A percentile compares a stretch with the other conserved stretches of the same genome.
These are phyloP conservation scores for Cephalotes varians DNA, from an alignment of 2,888 invertebrate genomes.

Conservation along the genomic window DNA sequence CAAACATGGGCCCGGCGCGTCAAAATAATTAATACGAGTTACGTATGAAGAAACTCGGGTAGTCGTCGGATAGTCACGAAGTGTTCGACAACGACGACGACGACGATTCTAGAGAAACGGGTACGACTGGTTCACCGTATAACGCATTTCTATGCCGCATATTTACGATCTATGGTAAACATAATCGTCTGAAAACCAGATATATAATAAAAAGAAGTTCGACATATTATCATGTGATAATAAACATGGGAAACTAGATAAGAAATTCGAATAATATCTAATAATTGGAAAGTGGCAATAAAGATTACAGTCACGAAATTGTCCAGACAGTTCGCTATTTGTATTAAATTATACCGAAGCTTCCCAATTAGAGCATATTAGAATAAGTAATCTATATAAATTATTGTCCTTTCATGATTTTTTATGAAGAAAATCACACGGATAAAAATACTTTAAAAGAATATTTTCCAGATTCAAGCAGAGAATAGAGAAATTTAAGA, in stretches of 20 bases:
- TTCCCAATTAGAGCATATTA: no score
- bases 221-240: not conserved
- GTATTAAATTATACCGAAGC: no score
- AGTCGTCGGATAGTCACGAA: constrained; percentile 62
- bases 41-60: constrained; percentile 61
- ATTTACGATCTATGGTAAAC: constrained; percentile 22
- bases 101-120: constrained; percentile 62
- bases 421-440: no score
- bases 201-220: constrained; percentile 8
- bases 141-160: constrained; percentile 17
- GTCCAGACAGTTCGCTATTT: no score
- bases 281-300: not conserved
- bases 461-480: no score
- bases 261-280: not conserved
- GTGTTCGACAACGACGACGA: not conserved
- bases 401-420: no score
- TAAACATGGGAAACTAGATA: not conserved
- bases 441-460: no score
- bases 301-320: not conserved
- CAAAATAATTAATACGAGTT: constrained; percentile 72
- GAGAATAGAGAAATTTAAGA: no score
- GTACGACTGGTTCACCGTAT: constrained; percentile 63
- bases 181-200: not conserved
- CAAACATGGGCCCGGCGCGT: constrained; percentile 67
- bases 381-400: no score